These are phyloP conservation scores for Drosophila maculinotata DNA, from an alignment of 2,888 invertebrate genomes.

Conservation along the genomic window DNA sequence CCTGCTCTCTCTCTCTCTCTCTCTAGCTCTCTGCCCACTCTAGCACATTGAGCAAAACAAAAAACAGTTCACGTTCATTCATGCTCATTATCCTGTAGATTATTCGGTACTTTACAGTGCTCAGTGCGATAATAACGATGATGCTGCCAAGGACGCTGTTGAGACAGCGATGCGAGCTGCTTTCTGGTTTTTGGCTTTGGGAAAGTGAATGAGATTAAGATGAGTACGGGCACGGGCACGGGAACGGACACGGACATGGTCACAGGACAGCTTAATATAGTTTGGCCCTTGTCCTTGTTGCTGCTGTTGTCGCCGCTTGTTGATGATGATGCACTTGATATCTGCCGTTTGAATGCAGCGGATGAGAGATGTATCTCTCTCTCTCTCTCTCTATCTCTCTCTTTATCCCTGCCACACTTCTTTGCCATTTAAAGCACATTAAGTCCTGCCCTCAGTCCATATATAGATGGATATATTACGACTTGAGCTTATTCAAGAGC, in stretches of 20 bases:
- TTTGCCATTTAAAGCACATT: constrained; percentile 77
- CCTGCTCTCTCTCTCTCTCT: background rate
- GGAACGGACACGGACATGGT: no score
- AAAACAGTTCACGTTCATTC: constrained; percentile 74
- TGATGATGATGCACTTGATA: constrained; percentile 80
- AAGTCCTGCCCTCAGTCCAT: no score
- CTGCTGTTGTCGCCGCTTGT: constrained; percentile 35
- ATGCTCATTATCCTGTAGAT: constrained; percentile 80
- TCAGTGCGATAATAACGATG: constrained; percentile 79
- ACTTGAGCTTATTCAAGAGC: constrained; percentile 46
- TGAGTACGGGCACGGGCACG: constrained; percentile 15
- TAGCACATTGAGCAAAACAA: constrained; percentile 24
- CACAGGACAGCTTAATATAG: constrained; percentile 61
- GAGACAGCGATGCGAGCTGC: constrained; percentile 21
- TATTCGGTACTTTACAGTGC: constrained; percentile 77
- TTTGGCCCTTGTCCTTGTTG: constrained; percentile 57
- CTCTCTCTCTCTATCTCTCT: background rate
- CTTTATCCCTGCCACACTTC: background rate
- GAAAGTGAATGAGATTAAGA: background rate
- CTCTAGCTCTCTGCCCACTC: constrained; percentile 5
- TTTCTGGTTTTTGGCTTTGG: constrained; percentile 32
- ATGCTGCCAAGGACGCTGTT: constrained; percentile 66
- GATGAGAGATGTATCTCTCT: constrained; percentile 13
- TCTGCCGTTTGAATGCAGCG: constrained; percentile 74
- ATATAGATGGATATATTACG: constrained; percentile 11